phyloP scores from a whole-genome alignment of 2,888 invertebrate genomes.

The Apotomis capreana region DNA sequence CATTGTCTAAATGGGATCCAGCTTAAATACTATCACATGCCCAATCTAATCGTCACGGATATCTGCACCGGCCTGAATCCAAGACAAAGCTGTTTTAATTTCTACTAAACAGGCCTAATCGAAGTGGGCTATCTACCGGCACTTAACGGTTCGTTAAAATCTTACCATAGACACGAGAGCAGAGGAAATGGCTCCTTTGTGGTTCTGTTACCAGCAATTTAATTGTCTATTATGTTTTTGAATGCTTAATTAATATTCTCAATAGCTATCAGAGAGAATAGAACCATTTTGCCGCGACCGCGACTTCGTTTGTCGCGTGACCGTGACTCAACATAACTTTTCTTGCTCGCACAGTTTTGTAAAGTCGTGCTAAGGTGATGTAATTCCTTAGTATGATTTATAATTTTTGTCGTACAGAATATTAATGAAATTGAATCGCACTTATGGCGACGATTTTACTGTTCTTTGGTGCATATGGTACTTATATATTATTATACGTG shows the following conservation, averaged over 20 bases:
- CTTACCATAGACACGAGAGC: constrained; percentile 33
- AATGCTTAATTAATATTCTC: neutral
- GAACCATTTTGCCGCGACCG: neutral
- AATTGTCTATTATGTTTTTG: constrained; percentile 11
- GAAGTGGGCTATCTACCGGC: constrained; percentile 60
- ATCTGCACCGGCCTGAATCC: constrained; percentile 35
- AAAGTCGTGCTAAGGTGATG: no score
- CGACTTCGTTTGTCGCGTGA: neutral
- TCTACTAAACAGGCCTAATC: constrained; percentile 54
- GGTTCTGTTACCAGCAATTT: constrained; percentile 1
- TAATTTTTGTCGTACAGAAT: no score
- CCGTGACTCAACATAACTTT: no score
- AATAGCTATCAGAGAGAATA: neutral
- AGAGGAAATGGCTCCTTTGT: constrained; percentile 26
- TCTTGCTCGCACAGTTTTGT: no score
- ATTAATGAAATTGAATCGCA: no score
- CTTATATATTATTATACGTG: no score
- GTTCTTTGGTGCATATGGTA: no score
- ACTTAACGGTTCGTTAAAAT: constrained; percentile 48
- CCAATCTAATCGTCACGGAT: constrained; percentile 38
- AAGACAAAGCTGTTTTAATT: constrained; percentile 50
- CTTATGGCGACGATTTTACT: no score
- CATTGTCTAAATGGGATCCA: no score
- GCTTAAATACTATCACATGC: constrained; percentile 1
- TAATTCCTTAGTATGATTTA: no score